Base-by-base conservation (phyloP, 2,113 vertebrate species). In the Hassar affinis region DNA sequence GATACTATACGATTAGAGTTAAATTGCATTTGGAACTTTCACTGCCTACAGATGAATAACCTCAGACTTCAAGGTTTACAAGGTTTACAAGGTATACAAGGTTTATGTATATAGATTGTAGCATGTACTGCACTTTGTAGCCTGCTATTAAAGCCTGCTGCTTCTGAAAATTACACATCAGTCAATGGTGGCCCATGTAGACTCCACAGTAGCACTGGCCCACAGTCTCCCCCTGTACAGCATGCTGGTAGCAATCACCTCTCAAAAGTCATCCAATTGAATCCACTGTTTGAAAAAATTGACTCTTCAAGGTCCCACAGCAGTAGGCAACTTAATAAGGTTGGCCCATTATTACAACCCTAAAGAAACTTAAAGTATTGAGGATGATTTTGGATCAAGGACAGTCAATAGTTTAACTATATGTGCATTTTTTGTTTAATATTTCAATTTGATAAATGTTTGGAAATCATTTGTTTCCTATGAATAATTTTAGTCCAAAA, bases 251-350 rank as follows among this genome's bases (percentile, higher is more conserved):
- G 77, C 86, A 80, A 68, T 83, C 80, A 76, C 42, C 80, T 71
- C 59, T 85, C 77, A 85, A 80, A 80, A 83, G 59, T 75, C 76
- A 76, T 78, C 78, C 75, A 66, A 75, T 80, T 83, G 77, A 76
- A 85, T 82, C 80, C 64, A 71, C 79, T 59, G 35, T 83, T 91
- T 88, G 64, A 82, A 62, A 42, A 89, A 90, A 90, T 89, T 79
- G 86, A 90, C 88, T 87, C 83, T 85, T 92, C 85, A 90, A 87
- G 88, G 90, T 91, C 86, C 59, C 88, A 77, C 54, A 87, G 82
- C 82, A 68, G 89, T 56, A 76, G 66, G 80, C 25, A n/a, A 87
- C 89, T 89, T 88, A 87, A 64, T 72, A 88, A 64, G 64, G 91
- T 87, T 88, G 77, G 89, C 61, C 85, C 56, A 90, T 88, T 86